Base-by-base conservation (phyloP, 2,113 vertebrate genomes). In the Mus musculus region DNA sequence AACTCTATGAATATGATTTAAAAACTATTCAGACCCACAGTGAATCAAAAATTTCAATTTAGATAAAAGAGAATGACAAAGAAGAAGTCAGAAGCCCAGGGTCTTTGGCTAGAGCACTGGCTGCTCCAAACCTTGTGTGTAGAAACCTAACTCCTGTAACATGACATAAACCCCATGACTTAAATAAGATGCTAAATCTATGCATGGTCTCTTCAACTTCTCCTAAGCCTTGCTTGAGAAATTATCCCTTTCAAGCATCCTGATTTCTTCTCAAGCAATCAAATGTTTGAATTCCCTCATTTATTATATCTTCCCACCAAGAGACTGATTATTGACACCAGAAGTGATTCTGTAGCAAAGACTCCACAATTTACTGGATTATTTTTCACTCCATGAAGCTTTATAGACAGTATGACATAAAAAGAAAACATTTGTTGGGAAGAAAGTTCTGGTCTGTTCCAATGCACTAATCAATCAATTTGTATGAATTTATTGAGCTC, bases 401-500 rank as follows among this genome's bases (percentile, higher is more conserved):
- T 67, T 80, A 52, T 71, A 72, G 52, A 33, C 59, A n/a, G 59
- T 39, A 46, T 73, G 11, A 52, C 8, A 89, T 36, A 69, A 69
- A 73, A 95, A 19, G 28, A 28, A 88, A 93, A 54, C 4, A 77
- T 63, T 7, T 19, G 30, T 33, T 82, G 0, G 65, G 56, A 4
- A 89, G n/a, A 42, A 26, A 86, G 61, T 80, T 9, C 46, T 14
- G 0, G 7, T 82, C 52, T 81, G 65, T 61, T 89, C 49, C 67
- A 94, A 52, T n/a, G 72, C 46, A 92, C 5, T 56, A 56, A 67
- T 77, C 77, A 89, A 75, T 93, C 16, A 61, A 82, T 77, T 82
- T 42, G 5, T 81, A 78, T 69, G 89, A 73, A 11, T 96, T 96
- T 94, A 73, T 71, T 17, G 89, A 96, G 33, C 17, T 78, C 88